Base-by-base conservation (phyloP, 2,113 vertebrate genomes). In the Colaptes auratus region DNA sequence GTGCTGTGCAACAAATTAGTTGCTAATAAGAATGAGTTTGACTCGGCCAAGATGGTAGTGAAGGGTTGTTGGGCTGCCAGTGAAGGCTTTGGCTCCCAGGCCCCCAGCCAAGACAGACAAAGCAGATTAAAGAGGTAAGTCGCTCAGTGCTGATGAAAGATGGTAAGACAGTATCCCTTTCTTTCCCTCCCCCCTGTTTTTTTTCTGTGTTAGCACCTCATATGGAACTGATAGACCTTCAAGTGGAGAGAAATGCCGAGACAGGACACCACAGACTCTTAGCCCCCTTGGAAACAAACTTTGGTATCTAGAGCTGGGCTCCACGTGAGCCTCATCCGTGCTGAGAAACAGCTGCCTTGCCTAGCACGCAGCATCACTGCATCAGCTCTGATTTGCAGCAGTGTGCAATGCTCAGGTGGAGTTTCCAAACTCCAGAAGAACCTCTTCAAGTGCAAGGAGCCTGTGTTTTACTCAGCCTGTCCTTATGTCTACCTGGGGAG, bases 1-100 rank as follows among this genome's bases (percentile, higher is more conserved):
- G 19, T 56, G 30, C 58, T 90, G 64, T 28, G 36, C 33, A 86
- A 56, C 50, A 79, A 76, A 88, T 81, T 52, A 61, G 30, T 89
- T 92, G 60, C 71, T 92, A 88, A 74, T 67, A 89, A 76, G 89
- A 95, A 88, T 58, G 27, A 67, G 7, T 72, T 86, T 93, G 65
- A 59, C 52, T 76, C n/a, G 58, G 52, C 65, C 83, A 89, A 83
- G 30, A 59, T 63, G 67, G 72, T 39, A 82, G 85, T 84, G 70
- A 74, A 73, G 53, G 60, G 42, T 65, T 93, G 33, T 35, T 79
- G 44, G 67, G 17, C 42, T 91, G 61, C 44, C 77, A 75, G 42
- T 30, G 52, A 61, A 82, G 16, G 7, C 33, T 90, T 76, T 79
- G 28, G 28, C 58, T 90, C 53, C 56, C 59, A 87, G 86, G 50